Conservation (phyloP, 2,113 vertebrate genomes). For the Microtus pennsylvanicus region DNA sequence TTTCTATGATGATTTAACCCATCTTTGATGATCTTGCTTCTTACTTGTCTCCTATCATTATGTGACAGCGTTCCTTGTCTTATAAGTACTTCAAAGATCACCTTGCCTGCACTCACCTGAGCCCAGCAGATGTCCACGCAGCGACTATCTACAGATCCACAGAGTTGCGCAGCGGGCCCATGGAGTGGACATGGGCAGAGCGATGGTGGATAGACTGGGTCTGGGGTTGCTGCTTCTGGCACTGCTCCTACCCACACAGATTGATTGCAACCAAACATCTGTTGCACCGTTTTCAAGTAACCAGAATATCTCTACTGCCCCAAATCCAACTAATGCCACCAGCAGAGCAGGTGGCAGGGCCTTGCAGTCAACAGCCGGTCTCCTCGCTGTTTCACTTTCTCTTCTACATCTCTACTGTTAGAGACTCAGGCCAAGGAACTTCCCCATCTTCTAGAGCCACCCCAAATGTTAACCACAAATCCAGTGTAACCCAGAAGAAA, state of each 20-base stretch:
- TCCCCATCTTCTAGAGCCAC: constrained; percentile 81
- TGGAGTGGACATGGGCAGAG: constrained; percentile 83
- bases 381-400: constrained; percentile 84
- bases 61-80: neutral
- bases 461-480: constrained; percentile 76
- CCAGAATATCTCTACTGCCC: constrained; percentile 61
- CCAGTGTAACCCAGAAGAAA: constrained; percentile 81
- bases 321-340: constrained; percentile 83
- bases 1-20: neutral
- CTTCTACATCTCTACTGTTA: constrained; percentile 89
- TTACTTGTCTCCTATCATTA: neutral
- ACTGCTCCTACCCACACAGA: constrained; percentile 86
- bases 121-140: neutral
- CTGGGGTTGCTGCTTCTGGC: constrained; percentile 87
- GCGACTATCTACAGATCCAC: neutral
- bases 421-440: constrained; percentile 86
- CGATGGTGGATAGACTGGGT: constrained; percentile 82
- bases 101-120: neutral
- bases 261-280: constrained; percentile 79
- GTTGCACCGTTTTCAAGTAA: constrained; percentile 60
- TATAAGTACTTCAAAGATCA: constrained; percentile 1
- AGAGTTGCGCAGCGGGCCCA: constrained; percentile 44
- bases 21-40: neutral
- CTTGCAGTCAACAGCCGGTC: constrained; percentile 84
- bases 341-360: constrained; percentile 76